Conservation (phyloP, 2,888 invertebrate species). For the Orchestes rusci region DNA sequence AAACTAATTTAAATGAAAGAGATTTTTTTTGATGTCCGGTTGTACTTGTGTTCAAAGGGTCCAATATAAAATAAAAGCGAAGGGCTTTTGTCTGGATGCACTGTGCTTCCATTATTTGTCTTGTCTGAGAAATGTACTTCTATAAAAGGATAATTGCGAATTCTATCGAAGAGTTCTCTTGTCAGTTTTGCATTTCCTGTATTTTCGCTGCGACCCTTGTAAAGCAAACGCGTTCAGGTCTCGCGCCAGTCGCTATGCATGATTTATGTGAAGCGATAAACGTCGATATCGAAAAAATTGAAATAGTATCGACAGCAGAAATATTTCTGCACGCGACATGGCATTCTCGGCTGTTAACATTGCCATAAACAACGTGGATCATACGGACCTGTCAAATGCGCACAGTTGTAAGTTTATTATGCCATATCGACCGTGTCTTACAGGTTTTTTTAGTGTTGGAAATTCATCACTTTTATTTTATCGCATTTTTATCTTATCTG, state of each 20-base stretch:
- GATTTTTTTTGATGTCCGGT: too few relatives aligned
- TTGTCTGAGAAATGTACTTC: too few relatives aligned
- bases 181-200: too few relatives aligned
- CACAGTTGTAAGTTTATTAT: slow-evolving; percentile 23
- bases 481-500: slow-evolving; percentile 7
- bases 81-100: too few relatives aligned
- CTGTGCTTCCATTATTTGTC: too few relatives aligned
- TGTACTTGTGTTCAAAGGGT: too few relatives aligned
- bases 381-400: slow-evolving; percentile 33
- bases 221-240: background rate
- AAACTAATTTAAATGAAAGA: too few relatives aligned
- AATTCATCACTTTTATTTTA: slow-evolving; percentile 21
- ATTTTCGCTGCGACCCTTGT: too few relatives aligned
- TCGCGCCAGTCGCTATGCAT: slow-evolving; percentile 21
- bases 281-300: slow-evolving; percentile 33
- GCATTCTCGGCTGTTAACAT: slow-evolving; percentile 36
- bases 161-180: too few relatives aligned
- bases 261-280: slow-evolving; percentile 30
- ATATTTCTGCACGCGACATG: slow-evolving; percentile 40
- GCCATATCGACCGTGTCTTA: slow-evolving; percentile 22
- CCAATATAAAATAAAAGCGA: too few relatives aligned
- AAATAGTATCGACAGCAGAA: slow-evolving; percentile 39
- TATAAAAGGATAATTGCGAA: too few relatives aligned
- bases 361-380: slow-evolving; percentile 39
- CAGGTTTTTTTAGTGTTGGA: slow-evolving; percentile 18